phyloP scores from a whole-genome alignment of 1,140 invertebrate genomes.

The Neodiprion fabricii region DNA sequence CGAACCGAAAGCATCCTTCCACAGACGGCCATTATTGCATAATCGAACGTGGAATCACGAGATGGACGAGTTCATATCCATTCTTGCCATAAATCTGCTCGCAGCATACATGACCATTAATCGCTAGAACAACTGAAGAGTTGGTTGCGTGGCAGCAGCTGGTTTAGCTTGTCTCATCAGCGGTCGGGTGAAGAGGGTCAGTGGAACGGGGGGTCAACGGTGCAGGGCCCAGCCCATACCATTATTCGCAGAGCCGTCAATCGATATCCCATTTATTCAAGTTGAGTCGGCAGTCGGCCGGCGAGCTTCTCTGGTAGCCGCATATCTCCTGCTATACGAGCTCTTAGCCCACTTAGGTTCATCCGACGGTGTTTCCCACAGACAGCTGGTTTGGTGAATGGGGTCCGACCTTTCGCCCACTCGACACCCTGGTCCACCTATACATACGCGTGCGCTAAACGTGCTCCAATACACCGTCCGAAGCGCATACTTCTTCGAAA shows the following conservation, averaged over 20 bases:
- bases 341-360: no score
- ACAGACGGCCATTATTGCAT: no score
- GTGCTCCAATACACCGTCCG: no score
- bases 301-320: not conserved
- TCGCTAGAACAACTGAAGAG: not conserved
- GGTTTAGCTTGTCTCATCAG: not conserved
- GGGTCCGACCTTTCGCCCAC: not conserved
- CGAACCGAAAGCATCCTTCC: no score
- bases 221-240: not conserved
- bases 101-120: not conserved
- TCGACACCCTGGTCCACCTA: no score
- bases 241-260: constrained; percentile 2
- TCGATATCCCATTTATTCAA: constrained; percentile 6
- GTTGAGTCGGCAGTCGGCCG: not conserved
- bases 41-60: no score
- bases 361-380: no score
- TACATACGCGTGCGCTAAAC: no score
- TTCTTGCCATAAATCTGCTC: no score
- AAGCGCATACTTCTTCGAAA: no score
- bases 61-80: no score
- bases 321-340: no score
- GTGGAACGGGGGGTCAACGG: constrained; percentile 1
- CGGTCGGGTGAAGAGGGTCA: not conserved
- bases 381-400: not conserved
- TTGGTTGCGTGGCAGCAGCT: not conserved